Percentiles rank a stretch among this genome's conserved stretches.
Evolutionary conservation across 2,888 invertebrate genomes (phyloP).

Genomic region (Dicyrtomina minuta): DNA sequence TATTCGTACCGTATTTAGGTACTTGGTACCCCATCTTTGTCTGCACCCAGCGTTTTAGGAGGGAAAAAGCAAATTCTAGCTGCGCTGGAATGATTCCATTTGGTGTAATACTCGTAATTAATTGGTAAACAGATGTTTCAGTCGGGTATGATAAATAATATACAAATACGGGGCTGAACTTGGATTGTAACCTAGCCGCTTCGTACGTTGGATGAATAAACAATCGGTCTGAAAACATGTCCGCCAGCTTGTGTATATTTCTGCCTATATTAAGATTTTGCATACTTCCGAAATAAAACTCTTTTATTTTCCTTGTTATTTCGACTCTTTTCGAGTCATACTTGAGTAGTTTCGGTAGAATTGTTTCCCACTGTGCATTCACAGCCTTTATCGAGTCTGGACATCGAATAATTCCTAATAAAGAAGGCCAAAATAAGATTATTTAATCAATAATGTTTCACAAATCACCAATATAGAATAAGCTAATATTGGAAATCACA

Average conservation of each 20-base stretch:
- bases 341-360: constrained; percentile 5
- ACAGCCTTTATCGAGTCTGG: constrained; percentile 2
- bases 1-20: background rate
- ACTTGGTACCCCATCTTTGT: background rate
- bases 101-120: constrained; percentile 23
- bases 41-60: constrained; percentile 17
- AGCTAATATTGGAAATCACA: too few relatives aligned
- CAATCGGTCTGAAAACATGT: constrained; percentile 17
- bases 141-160: constrained; percentile 23
- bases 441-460: background rate
- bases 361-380: constrained; percentile 19
- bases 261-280: constrained; percentile 12
- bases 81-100: constrained; percentile 14
- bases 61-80: constrained; percentile 7
- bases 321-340: constrained; percentile 2
- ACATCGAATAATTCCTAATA: constrained; percentile 6
- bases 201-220: constrained; percentile 28
- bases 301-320: constrained; percentile 15
- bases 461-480: too few relatives aligned
- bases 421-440: background rate
- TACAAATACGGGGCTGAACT: constrained; percentile 12
- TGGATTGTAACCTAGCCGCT: constrained; percentile 11
- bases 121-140: constrained; percentile 18
- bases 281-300: constrained; percentile 21
- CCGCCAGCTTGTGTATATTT: constrained; percentile 2